phyloP scores from a whole-genome alignment of 2,797 vertebrate genomes.

The Sebastes elongatus region DNA sequence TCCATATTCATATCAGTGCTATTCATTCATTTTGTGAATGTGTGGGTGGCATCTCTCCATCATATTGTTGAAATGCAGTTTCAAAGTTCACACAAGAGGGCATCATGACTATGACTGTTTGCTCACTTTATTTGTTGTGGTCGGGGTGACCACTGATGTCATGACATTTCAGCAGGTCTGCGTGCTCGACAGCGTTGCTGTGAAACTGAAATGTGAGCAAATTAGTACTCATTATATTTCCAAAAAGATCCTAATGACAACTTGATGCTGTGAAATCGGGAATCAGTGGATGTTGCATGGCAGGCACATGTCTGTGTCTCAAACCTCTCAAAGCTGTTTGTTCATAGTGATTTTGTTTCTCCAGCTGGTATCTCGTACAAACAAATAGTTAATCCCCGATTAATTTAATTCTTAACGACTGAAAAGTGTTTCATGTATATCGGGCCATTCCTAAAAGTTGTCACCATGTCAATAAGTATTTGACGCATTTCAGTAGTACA shows the following conservation, averaged over 20 bases:
- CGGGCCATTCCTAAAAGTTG: background rate
- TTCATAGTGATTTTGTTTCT: background rate
- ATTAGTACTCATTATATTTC: background rate
- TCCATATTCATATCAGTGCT: background rate
- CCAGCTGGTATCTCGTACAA: background rate
- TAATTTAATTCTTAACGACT: background rate
- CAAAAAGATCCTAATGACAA: background rate
- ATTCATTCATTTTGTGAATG: background rate
- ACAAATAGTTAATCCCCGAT: background rate
- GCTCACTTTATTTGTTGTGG: constrained; percentile 57
- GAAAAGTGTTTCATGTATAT: background rate
- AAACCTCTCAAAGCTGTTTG: background rate
- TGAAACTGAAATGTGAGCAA: background rate
- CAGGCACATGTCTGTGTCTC: background rate
- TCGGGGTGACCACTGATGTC: constrained; percentile 51
- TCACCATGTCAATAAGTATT: background rate
- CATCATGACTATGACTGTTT: constrained; percentile 58
- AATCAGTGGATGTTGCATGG: background rate
- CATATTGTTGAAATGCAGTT: background rate
- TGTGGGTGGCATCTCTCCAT: background rate
- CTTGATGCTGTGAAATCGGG: background rate
- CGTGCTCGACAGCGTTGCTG: background rate
- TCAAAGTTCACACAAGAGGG: constrained; percentile 59
- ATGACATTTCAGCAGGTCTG: constrained; percentile 39
- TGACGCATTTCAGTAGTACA: background rate